These are phyloP conservation scores for Muricea muricata DNA, from an alignment of 92 coral and sea anemone genomes.

Conservation along the genomic window DNA sequence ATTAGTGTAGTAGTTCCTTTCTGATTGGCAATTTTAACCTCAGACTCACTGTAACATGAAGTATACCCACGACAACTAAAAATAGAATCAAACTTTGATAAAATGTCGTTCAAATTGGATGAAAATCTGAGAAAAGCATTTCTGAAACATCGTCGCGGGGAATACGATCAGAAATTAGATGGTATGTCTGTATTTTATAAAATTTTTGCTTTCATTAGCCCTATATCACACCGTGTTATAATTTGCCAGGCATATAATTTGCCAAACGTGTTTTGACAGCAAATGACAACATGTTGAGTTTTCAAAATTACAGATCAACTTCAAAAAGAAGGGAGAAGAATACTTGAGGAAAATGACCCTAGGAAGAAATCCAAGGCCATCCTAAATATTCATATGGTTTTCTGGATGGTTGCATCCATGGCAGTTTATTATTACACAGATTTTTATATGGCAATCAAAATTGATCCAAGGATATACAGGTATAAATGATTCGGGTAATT, in stretches of 20 bases:
- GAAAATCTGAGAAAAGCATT: constrained; percentile 30
- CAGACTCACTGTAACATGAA: not conserved
- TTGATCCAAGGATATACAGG: constrained; percentile 93
- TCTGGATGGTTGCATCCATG: constrained; percentile 98
- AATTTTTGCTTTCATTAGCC: too few species aligned
- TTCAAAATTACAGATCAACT: constrained; percentile 63
- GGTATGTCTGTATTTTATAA: not conserved
- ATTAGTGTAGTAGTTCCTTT: too few species aligned
- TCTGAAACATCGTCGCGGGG: constrained; percentile 40
- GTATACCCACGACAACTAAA: not conserved
- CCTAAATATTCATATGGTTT: constrained; percentile 82
- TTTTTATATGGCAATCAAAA: constrained; percentile 83
- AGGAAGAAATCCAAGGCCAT: constrained; percentile 67
- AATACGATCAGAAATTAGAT: constrained; percentile 21
- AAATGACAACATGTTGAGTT: not conserved
- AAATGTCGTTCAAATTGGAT: constrained; percentile 11
- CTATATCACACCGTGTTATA: too few species aligned
- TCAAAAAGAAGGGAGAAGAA: constrained; percentile 77
- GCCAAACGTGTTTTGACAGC: too few species aligned
- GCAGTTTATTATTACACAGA: constrained; percentile 94
- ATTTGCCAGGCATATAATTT: too few species aligned
- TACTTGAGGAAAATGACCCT: constrained; percentile 84
- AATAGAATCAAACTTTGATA: too few species aligned
- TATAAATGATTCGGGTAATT: not conserved
- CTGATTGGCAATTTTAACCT: too few species aligned